Evolutionary conservation across 2,113 vertebrate genomes (phyloP).

Genomic region (Lagopus muta): DNA sequence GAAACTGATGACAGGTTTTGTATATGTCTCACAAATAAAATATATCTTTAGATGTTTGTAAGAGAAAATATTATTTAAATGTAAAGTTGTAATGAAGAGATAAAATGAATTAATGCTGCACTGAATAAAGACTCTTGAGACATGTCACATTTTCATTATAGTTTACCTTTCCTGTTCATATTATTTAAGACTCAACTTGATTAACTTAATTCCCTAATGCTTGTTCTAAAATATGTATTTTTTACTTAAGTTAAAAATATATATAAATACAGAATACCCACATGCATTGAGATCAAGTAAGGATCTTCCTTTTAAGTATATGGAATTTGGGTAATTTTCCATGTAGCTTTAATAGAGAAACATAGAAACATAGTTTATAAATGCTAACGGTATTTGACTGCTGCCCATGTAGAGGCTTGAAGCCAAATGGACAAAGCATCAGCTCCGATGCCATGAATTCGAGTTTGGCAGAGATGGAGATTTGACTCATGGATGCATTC

Average conservation of each 20-base stretch:
- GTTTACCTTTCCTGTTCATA: constrained; percentile 12
- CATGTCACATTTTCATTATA: not conserved
- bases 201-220: constrained; percentile 11
- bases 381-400: not conserved
- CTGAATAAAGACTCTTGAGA: not conserved
- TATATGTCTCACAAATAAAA: not conserved
- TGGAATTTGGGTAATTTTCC: constrained; percentile 2
- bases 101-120: not conserved
- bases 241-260: not conserved
- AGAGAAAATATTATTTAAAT: not conserved
- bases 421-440: not conserved
- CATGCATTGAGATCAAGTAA: not conserved
- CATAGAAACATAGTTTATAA: not conserved
- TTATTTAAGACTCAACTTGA: constrained; percentile 32
- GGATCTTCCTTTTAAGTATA: not conserved
- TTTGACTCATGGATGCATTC: not conserved
- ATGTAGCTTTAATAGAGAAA: not conserved
- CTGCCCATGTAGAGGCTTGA: not conserved
- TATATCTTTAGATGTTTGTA: not conserved
- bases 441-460: not conserved
- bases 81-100: not conserved
- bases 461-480: not conserved
- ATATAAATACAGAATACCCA: not conserved
- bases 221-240: not conserved
- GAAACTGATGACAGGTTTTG: not conserved